Percentiles rank a stretch among this genome's conserved stretches.
Evolutionary conservation across 1,140 invertebrate genomes (phyloP).

Genomic region (Leptopilina clavipes): DNA sequence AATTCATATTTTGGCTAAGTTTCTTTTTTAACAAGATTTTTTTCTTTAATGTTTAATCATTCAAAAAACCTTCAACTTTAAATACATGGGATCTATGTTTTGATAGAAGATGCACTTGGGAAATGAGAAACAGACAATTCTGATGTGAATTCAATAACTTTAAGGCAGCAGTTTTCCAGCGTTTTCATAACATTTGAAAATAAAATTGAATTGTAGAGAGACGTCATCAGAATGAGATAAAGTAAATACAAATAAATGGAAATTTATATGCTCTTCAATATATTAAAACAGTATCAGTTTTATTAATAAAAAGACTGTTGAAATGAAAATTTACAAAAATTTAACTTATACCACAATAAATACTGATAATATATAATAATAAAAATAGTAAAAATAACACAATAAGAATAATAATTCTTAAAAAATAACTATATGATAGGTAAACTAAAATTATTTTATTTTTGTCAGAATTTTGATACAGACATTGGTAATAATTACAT

Average conservation of each 20-base stretch:
- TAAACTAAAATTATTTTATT: no score
- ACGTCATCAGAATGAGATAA: neutral
- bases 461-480: no score
- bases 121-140: neutral
- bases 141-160: conserved; percentile 1
- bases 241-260: neutral
- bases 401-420: no score
- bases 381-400: no score
- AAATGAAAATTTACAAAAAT: no score
- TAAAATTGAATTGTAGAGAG: neutral
- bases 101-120: neutral
- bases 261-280: neutral
- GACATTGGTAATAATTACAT: no score
- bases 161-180: neutral
- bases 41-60: no score
- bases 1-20: neutral
- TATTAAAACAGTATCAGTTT: neutral
- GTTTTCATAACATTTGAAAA: conserved; percentile 1
- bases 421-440: no score
- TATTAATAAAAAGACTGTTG: no score
- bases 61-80: neutral
- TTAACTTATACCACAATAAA: no score
- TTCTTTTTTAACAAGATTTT: neutral
- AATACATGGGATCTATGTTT: neutral
- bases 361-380: no score